Evolutionary conservation across 2,797 vertebrate genomes (phyloP).

Genomic region (Pyrocephalus nanus): DNA sequence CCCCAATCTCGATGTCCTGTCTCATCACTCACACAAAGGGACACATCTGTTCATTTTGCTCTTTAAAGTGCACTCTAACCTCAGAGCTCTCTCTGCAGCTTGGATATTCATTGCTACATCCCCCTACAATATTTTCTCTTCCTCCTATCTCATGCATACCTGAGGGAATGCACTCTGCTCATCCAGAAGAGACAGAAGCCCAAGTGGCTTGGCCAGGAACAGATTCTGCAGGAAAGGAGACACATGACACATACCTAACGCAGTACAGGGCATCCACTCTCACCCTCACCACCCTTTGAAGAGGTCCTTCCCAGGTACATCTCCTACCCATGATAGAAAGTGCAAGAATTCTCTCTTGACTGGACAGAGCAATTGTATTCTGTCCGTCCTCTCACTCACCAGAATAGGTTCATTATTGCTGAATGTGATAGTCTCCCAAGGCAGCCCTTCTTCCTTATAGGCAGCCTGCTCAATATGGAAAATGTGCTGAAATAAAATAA

Average conservation of each 20-base stretch:
- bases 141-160: constrained; percentile 13
- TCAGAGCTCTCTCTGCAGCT: background rate
- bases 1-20: background rate
- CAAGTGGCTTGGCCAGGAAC: constrained; percentile 77
- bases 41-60: background rate
- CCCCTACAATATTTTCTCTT: background rate
- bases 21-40: background rate
- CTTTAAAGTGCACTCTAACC: background rate
- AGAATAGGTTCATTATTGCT: constrained; percentile 79
- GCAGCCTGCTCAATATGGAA: constrained; percentile 80
- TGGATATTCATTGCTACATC: background rate
- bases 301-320: background rate
- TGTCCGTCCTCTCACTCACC: constrained; percentile 53
- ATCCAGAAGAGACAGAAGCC: constrained; percentile 79
- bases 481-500: constrained; percentile 73
- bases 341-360: background rate
- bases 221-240: constrained; percentile 69
- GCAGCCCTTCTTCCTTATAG: constrained; percentile 76
- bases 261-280: background rate
- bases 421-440: constrained; percentile 75
- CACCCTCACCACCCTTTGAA: background rate
- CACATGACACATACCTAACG: background rate
- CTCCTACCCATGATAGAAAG: background rate
- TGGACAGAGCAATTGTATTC: background rate
- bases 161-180: constrained; percentile 81